phyloP scores from a whole-genome alignment of 2,113 vertebrate genomes.

The Oryzias curvinotus region DNA sequence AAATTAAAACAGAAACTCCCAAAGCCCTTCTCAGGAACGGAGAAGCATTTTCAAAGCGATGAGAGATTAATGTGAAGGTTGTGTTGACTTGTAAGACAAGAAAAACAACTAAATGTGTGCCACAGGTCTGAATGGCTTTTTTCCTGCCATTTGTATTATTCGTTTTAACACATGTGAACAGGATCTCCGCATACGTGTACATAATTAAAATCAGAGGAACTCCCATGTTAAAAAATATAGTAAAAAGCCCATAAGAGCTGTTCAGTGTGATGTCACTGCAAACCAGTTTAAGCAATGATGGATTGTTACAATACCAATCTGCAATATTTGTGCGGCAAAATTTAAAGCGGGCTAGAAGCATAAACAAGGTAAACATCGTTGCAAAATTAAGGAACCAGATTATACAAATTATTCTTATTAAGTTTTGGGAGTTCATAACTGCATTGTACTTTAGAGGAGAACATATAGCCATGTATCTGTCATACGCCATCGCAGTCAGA shows the following conservation, averaged over 20 bases:
- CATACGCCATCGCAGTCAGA: constrained; percentile 67
- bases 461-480: constrained; percentile 72
- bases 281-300: constrained; percentile 49
- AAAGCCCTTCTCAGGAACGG: constrained; percentile 46
- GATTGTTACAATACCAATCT: constrained; percentile 70
- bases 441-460: constrained; percentile 61
- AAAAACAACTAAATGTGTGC: constrained; percentile 62
- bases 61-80: constrained; percentile 32
- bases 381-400: constrained; percentile 49
- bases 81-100: constrained; percentile 56
- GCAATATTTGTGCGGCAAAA: constrained; percentile 57
- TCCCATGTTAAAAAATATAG: not conserved
- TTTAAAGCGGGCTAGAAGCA: constrained; percentile 20
- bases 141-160: constrained; percentile 34
- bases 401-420: constrained; percentile 42
- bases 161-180: constrained; percentile 48
- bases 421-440: constrained; percentile 43
- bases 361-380: not conserved
- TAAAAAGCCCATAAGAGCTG: constrained; percentile 56
- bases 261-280: constrained; percentile 57
- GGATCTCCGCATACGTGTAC: constrained; percentile 65
- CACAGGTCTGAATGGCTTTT: constrained; percentile 70
- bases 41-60: constrained; percentile 33
- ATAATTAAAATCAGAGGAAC: constrained; percentile 30
- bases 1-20: constrained; percentile 54